Percentiles rank a stretch among this genome's conserved stretches.
phyloP scores from a whole-genome alignment of 2,113 vertebrate genomes.

The human (Homo sapiens) region GRCh38 chr3:151500501-151501000 shows the following conservation, averaged over 20 bases:
- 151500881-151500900: not conserved
- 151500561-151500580: not conserved
- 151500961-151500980: not conserved
- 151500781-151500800: not conserved
- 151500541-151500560: not conserved
- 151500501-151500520: not conserved
- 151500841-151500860: not conserved
- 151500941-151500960: too few species aligned
- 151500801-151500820: not conserved
- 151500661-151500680: not conserved
- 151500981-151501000: not conserved
- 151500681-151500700: not conserved
- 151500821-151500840: not conserved
- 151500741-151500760: not conserved
- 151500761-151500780: not conserved
- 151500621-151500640: not conserved
- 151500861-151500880: not conserved
- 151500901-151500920: not conserved
- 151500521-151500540: not conserved
- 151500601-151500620: not conserved
- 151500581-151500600: not conserved
- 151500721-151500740: not conserved
- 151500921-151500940: not conserved
- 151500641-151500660: not conserved
- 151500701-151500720: not conserved